Evolutionary conservation across 2,888 invertebrate species (phyloP), one percentile per base, ranked within the genome.

Genomic region (Stratiomys singularior): DNA sequence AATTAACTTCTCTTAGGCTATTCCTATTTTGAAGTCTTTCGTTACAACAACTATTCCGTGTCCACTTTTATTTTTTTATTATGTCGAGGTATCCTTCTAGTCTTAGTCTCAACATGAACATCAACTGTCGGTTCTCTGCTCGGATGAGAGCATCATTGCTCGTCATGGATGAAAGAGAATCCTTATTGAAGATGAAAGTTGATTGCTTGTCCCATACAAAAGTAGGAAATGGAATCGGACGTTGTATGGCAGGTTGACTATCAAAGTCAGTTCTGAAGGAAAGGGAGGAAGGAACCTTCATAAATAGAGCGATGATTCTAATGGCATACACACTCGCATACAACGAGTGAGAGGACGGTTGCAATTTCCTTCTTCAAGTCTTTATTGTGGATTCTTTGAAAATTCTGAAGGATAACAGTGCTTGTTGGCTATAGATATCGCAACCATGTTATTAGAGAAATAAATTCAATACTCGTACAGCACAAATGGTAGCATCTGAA

Each of bases 1-100:
- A 71, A 71, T 71, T 52, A 56, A 71, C 56, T 71, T 52, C 46
- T 37, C 37, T n/a, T 18, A 66, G 37, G 37, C 21, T 13, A 63
- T 63, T 7, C 60, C 25, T 63, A 27, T 27, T 63, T 63, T 63
- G 13, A 25, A 60, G 63, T 27, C 63, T 28, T 28, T 23, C 27
- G 28, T 63, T 5, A 52, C 15, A 52, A 15, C 18, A 52, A 15
- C 9, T 37, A 9, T 37, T 5, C 37, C 9, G 3, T 37, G 37
- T 37, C 3, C 37, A 37, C 37, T 37, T 52, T 52, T 52, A 18
- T 52, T 18, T 18, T 5, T 5, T 15, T 15, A 4, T 18, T 52
- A 15, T 52, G 37, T 37, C 37, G 37, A 37, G 9, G 37, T 37
- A 9, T n/a, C n/a, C 37, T 37, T 37, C 37, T 3, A 37, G 37